A percentile compares a stretch with the other conserved stretches of the same genome.
Evolutionary conservation across 2,113 vertebrate species (phyloP).

Genomic region (Raja brachyura): DNA sequence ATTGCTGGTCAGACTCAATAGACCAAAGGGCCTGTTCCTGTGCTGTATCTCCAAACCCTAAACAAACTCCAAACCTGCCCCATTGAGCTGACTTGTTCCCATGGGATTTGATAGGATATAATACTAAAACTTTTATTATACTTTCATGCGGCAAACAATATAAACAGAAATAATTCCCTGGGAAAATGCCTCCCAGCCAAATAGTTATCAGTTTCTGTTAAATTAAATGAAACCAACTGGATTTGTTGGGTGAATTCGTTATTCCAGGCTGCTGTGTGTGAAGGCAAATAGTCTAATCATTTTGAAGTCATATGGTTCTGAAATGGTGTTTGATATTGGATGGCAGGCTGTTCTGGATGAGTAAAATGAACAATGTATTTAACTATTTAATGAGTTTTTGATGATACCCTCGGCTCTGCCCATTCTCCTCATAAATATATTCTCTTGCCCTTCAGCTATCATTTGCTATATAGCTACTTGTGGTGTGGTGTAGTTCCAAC

Average conservation of each 20-base stretch:
- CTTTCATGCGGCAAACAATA: background rate
- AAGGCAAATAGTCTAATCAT: background rate
- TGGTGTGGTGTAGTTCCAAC: background rate
- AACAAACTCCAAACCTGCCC: too few relatives aligned
- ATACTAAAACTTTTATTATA: background rate
- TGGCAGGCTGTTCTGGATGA: background rate
- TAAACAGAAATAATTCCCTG: background rate
- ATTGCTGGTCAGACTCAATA: too few relatives aligned
- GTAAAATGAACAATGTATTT: background rate
- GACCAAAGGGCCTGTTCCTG: too few relatives aligned
- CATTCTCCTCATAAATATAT: background rate
- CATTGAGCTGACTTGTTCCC: background rate
- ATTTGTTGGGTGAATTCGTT: background rate
- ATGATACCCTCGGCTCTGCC: background rate
- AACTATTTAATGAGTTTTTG: background rate
- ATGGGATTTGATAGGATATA: background rate
- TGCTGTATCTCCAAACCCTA: too few relatives aligned
- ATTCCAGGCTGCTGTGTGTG: background rate
- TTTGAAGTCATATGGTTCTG: background rate
- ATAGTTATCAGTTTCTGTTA: background rate
- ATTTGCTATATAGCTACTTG: too few relatives aligned
- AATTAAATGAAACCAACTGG: background rate
- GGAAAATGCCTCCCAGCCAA: background rate
- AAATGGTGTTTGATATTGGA: background rate
- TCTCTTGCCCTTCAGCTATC: background rate